phyloP scores from a whole-genome alignment of 2,113 vertebrate species.

The Dromiciops gliroides region DNA sequence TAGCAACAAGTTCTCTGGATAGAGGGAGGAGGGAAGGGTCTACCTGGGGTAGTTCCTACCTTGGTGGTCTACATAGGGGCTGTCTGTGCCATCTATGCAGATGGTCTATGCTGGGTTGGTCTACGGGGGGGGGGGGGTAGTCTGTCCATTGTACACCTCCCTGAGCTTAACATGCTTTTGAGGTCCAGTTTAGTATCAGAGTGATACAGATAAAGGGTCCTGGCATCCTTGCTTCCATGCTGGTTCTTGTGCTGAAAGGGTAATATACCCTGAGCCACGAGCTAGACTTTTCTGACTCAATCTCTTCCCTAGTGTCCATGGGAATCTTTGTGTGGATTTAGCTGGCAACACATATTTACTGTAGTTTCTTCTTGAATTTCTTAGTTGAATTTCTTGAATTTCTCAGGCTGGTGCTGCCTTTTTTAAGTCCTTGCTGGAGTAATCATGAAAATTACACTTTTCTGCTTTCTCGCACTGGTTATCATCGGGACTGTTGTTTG shows the following conservation, averaged over 20 bases:
- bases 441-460: background rate
- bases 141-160: too few relatives aligned
- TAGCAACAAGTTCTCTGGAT: too few relatives aligned
- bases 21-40: too few relatives aligned
- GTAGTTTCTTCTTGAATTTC: background rate
- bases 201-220: background rate
- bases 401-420: too few relatives aligned
- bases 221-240: background rate
- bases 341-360: background rate
- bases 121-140: too few relatives aligned
- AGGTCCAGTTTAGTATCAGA: too few relatives aligned
- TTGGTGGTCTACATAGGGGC: too few relatives aligned
- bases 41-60: too few relatives aligned
- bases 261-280: background rate
- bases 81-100: too few relatives aligned
- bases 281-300: background rate
- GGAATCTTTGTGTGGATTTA: background rate
- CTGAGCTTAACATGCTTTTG: too few relatives aligned
- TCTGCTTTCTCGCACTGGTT: background rate
- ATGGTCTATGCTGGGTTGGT: too few relatives aligned
- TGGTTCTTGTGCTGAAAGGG: background rate
- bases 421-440: background rate
- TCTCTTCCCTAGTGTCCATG: background rate
- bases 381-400: background rate
- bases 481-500: background rate